Base-by-base conservation (phyloP, 2,113 vertebrate genomes). In the Syrmaticus mikado region DNA sequence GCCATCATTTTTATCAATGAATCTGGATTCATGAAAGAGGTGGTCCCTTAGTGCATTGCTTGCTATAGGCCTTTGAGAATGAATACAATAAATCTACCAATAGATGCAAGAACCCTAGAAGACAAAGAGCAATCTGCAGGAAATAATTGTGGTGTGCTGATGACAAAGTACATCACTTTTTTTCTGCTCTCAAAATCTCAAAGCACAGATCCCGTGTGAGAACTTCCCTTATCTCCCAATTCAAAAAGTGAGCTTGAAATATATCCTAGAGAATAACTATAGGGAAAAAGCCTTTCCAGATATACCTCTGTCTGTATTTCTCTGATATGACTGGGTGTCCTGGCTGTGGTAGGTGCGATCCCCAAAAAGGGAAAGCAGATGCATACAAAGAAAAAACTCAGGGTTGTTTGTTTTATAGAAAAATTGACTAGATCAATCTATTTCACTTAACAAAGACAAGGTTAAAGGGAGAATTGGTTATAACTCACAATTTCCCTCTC, bases 381-480 rank as follows among this genome's bases (percentile, higher is more conserved):
- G 3, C 19, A 71, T 40, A 14, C 34, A 30, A 36, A 62, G 70
- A 70, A 15, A n/a, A 4, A 48, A 8, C 4, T 5, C 52, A 53
- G 15, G 50, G 50, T 52, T 52, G 50, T 52, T 52, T 27, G 50
- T 52, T 52, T 28, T 64, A 27, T 8, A 85, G 57, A 66, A 85
- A 82, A 40, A 38, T 74, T 27, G 22, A 78, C 52, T 55, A 64
- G 34, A 90, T 82, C 76, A 67, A 43, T 88, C 92, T 90, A 17
- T 87, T 96, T 85, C 74, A 38, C 22, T 70, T 89, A 85, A 73
- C 16, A 79, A 77, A 70, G 70, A 82, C 83, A 89, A 92, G 83
- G 70, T 92, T 90, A 86, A 86, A 36, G 34, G 57, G 18, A 92
- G 40, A 82, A 25, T 41, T 76, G 43, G 34, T 89, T 79, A 70